phyloP scores from a whole-genome alignment of 2,888 invertebrate species.

The Ophonus ardosiacus region DNA sequence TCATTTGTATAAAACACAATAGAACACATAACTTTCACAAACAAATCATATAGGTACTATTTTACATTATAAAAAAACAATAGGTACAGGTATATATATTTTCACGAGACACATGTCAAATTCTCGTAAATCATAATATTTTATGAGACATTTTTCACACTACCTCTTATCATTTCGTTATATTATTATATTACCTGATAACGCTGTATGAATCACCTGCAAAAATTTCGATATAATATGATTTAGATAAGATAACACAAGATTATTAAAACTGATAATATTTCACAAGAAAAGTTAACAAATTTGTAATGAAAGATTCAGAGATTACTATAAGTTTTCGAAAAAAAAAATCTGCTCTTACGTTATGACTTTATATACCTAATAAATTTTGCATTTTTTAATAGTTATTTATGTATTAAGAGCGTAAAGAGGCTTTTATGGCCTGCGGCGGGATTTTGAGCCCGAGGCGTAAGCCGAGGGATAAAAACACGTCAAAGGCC shows the following conservation, averaged over 20 bases:
- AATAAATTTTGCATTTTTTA: too few species aligned
- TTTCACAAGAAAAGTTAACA: not conserved
- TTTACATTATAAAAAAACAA: too few species aligned
- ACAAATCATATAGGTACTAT: not conserved
- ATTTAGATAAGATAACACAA: constrained; percentile 1
- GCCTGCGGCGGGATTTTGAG: too few species aligned
- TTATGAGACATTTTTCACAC: constrained; percentile 2
- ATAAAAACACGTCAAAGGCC: too few species aligned
- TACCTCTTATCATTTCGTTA: not conserved
- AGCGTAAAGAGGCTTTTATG: too few species aligned
- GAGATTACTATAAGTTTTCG: too few species aligned
- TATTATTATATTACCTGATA: constrained; percentile 5
- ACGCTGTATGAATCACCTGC: constrained; percentile 5
- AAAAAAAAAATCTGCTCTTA: too few species aligned
- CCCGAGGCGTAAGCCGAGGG: too few species aligned
- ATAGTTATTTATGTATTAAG: too few species aligned
- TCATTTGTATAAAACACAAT: not conserved
- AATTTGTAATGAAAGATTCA: not conserved
- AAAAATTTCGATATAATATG: constrained; percentile 10
- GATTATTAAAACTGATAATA: not conserved
- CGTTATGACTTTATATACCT: too few species aligned
- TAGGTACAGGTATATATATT: not conserved
- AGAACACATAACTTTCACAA: not conserved
- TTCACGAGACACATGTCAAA: not conserved
- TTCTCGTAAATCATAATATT: not conserved